Percentiles rank a stretch among this genome's conserved stretches.
phyloP scores from a whole-genome alignment of 2,113 vertebrate species.

The Mellivora capensis region DNA sequence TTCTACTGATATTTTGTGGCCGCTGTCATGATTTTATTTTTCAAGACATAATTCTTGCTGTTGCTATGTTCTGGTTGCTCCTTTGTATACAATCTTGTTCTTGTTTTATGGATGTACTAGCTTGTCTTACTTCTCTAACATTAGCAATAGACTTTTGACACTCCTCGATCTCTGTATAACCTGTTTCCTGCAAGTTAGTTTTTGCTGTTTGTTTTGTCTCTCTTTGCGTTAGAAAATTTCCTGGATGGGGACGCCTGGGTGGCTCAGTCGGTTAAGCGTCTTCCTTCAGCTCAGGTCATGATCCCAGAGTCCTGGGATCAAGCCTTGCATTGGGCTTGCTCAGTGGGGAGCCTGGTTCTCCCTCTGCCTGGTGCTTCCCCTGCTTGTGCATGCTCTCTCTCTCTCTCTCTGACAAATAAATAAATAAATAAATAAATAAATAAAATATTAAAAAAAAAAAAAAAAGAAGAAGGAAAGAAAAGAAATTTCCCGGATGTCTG shows the following conservation, averaged over 20 bases:
- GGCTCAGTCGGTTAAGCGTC: too few relatives aligned
- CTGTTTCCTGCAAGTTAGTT: background rate
- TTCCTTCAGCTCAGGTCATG: too few relatives aligned
- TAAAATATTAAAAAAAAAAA: too few relatives aligned
- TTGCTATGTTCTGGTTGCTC: background rate
- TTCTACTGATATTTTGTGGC: background rate
- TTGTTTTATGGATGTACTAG: background rate
- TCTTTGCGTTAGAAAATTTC: conserved; percentile 3
- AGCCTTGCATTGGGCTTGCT: too few relatives aligned
- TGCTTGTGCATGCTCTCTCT: too few relatives aligned
- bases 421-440: too few relatives aligned
- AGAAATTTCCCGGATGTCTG: background rate
- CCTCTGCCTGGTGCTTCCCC: too few relatives aligned
- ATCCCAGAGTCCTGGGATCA: too few relatives aligned
- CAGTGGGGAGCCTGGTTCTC: too few relatives aligned
- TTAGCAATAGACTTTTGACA: background rate
- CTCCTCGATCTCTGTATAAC: background rate
- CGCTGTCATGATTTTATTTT: conserved; percentile 3
- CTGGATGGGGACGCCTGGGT: background rate
- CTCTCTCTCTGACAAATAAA: too few relatives aligned
- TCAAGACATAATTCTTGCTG: background rate
- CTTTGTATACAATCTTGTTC: background rate
- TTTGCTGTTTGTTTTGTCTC: background rate
- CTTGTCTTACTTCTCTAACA: background rate
- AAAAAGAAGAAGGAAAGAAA: background rate